Conservation (phyloP, 2,797 vertebrate species). For the Clarias fuscus region DNA sequence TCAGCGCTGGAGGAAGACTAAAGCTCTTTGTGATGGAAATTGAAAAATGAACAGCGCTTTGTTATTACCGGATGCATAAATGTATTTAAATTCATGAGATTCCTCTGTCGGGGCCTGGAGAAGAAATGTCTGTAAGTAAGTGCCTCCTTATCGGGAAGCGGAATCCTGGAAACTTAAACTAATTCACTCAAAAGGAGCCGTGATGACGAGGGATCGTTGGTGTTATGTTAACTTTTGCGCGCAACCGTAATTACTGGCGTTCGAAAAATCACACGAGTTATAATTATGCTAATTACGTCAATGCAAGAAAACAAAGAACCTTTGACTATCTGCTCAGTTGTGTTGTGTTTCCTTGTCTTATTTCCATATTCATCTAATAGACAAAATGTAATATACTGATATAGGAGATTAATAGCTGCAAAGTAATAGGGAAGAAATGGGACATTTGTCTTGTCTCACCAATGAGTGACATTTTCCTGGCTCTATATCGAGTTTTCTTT, state of each 20-base stretch:
- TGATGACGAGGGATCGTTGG: not conserved
- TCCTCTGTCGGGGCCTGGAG: not conserved
- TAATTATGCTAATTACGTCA: not conserved
- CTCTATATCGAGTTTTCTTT: not conserved
- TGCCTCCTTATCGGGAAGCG: not conserved
- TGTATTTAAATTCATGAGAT: constrained; percentile 35
- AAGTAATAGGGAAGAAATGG: not conserved
- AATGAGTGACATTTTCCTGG: not conserved
- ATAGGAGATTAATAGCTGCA: not conserved
- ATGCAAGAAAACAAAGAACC: not conserved
- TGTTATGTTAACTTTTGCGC: not conserved
- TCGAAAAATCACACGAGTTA: too few relatives aligned
- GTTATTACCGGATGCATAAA: not conserved
- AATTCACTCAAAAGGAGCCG: not conserved
- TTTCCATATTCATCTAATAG: not conserved
- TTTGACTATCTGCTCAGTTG: not conserved
- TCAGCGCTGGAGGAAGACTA: constrained; percentile 7
- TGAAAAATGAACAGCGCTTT: constrained; percentile 7
- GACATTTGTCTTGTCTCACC: not conserved
- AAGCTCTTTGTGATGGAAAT: constrained; percentile 34
- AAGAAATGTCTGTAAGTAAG: not conserved
- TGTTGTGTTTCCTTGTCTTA: not conserved
- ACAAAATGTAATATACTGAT: not conserved
- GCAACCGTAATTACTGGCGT: not conserved
- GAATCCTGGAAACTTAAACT: constrained; percentile 11